These are phyloP conservation scores for Carduelis carduelis DNA, from an alignment of 2,797 vertebrate species.

Conservation along the genomic window DNA sequence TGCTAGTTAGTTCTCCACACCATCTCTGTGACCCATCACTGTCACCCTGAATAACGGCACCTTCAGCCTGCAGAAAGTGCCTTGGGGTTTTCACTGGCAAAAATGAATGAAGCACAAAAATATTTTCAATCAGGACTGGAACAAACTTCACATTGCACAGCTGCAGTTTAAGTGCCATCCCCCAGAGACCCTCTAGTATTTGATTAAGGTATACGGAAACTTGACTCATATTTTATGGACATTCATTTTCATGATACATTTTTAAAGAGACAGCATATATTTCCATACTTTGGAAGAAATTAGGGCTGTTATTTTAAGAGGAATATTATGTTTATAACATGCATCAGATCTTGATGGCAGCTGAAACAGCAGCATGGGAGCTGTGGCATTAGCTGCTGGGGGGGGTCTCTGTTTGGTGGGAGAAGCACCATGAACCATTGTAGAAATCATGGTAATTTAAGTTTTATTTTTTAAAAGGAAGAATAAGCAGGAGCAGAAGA, in stretches of 20 bases:
- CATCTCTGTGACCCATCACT: conserved; percentile 43
- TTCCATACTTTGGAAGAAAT: conserved; percentile 30
- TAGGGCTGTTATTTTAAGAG: conserved; percentile 18
- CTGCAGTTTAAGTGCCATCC: conserved; percentile 28
- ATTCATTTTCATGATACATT: conserved; percentile 45
- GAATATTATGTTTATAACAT: not conserved
- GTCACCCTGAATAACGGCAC: conserved; percentile 35
- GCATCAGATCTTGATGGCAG: not conserved
- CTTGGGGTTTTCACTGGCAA: conserved; percentile 29
- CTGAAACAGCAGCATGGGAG: not conserved
- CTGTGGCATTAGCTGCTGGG: not conserved
- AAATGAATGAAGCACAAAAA: conserved; percentile 53
- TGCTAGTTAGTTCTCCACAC: conserved; percentile 2
- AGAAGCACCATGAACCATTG: not conserved
- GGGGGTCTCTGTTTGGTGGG: not conserved
- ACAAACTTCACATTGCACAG: conserved; percentile 49
- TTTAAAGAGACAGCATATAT: conserved; percentile 52
- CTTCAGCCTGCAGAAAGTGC: conserved; percentile 46
- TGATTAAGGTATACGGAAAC: conserved; percentile 42
- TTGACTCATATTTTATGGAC: conserved; percentile 50
- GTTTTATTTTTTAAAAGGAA: not conserved
- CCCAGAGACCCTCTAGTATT: conserved; percentile 46
- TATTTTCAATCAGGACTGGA: conserved; percentile 58
- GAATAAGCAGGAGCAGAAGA: not conserved
- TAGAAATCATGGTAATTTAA: not conserved